Conservation (phyloP, 2,888 invertebrate genomes). For the Polymixis flavicincta region DNA sequence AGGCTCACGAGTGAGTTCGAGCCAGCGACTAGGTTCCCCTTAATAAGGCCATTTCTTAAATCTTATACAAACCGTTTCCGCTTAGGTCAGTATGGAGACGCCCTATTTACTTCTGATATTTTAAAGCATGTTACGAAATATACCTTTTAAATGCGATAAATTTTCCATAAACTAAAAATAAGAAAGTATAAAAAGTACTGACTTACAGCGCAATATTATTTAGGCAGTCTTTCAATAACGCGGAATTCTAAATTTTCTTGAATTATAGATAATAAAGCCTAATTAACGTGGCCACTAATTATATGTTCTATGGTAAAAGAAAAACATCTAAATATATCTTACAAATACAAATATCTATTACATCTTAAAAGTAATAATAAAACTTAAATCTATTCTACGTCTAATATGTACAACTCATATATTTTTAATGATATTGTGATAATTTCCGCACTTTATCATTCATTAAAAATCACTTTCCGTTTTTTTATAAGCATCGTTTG, state of each 20-base stretch:
- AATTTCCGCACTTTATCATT: constrained; percentile 58
- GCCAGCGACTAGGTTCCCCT: not conserved
- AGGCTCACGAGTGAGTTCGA: no score
- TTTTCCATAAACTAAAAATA: not conserved
- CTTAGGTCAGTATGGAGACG: not conserved
- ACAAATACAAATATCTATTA: constrained; percentile 84
- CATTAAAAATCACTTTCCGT: constrained; percentile 52
- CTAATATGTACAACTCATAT: constrained; percentile 85
- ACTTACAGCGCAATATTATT: constrained; percentile 7
- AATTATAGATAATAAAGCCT: constrained; percentile 35
- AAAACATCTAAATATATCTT: constrained; percentile 87
- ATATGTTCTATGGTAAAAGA: constrained; percentile 82
- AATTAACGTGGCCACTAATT: constrained; percentile 65
- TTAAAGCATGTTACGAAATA: not conserved
- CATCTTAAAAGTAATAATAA: constrained; percentile 79
- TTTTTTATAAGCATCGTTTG: constrained; percentile 40
- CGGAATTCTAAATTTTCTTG: constrained; percentile 1
- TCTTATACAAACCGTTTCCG: not conserved
- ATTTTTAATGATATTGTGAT: constrained; percentile 76
- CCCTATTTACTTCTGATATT: not conserved
- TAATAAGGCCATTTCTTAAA: not conserved
- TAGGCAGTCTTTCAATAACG: constrained; percentile 12
- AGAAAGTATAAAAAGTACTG: not conserved
- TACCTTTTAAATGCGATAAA: constrained; percentile 18
- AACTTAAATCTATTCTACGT: constrained; percentile 77